These are phyloP conservation scores for Synanthedon myopaeformis DNA, from an alignment of 2,888 invertebrate genomes.

Conservation along the genomic window DNA sequence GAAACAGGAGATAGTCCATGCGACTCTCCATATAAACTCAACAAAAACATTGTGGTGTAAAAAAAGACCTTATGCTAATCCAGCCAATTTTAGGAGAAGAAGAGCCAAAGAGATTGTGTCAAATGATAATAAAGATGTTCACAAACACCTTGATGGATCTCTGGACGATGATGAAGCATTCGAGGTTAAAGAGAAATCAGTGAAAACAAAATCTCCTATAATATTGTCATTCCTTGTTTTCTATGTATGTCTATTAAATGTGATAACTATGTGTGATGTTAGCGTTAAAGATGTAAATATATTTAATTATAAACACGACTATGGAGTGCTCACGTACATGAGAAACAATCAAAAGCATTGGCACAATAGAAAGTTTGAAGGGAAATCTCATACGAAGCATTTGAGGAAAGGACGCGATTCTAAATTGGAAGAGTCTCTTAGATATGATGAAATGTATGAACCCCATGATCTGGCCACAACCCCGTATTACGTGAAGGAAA, in stretches of 20 bases:
- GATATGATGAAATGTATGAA: slow-evolving; percentile 33
- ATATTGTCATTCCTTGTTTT: slow-evolving; percentile 46
- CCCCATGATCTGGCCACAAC: slow-evolving; percentile 47
- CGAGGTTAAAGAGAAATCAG: slow-evolving; percentile 41
- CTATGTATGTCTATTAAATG: slow-evolving; percentile 56
- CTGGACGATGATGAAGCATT: slow-evolving; percentile 60
- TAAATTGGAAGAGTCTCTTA: slow-evolving; percentile 18
- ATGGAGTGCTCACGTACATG: slow-evolving; percentile 17
- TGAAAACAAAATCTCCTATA: slow-evolving; percentile 21
- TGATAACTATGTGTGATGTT: slow-evolving; percentile 64
- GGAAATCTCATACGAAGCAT: slow-evolving; percentile 23
- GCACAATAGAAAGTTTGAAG: slow-evolving; percentile 28
- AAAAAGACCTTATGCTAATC: slow-evolving; percentile 26
- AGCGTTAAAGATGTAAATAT: slow-evolving; percentile 50
- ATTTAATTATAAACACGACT: slow-evolving; percentile 22
- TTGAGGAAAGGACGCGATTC: slow-evolving; percentile 26
- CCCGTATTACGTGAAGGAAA: slow-evolving; percentile 50
- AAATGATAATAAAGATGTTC: slow-evolving; percentile 13
- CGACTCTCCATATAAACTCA: slow-evolving; percentile 45
- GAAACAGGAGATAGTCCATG: slow-evolving; percentile 55
- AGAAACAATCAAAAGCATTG: slow-evolving; percentile 27
- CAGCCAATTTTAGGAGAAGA: slow-evolving; percentile 35
- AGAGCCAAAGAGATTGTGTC: slow-evolving; percentile 11
- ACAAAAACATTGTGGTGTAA: slow-evolving; percentile 27
- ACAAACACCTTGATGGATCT: slow-evolving; percentile 23